phyloP scores from a whole-genome alignment of 2,888 invertebrate species.

The Stenchaetothrips biformis region DNA sequence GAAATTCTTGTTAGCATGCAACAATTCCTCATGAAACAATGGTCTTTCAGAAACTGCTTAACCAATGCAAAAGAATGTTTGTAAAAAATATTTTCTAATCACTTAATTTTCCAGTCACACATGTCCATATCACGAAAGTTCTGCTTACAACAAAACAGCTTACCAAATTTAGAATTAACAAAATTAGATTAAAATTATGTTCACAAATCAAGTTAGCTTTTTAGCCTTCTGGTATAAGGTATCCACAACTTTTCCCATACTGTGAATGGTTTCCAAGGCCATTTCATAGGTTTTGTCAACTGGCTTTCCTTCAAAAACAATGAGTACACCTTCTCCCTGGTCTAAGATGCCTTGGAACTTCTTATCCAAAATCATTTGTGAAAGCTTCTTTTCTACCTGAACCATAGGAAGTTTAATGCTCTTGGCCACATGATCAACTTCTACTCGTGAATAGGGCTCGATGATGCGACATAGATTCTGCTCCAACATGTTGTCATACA shows the following conservation, averaged over 20 bases:
- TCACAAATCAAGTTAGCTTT: slow-evolving; percentile 58
- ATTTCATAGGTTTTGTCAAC: slow-evolving; percentile 97
- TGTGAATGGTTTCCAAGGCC: slow-evolving; percentile 94
- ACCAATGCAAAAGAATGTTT: not conserved
- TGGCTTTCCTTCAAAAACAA: slow-evolving; percentile 92
- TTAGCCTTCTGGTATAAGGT: slow-evolving; percentile 98
- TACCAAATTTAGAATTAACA: slow-evolving; percentile 15
- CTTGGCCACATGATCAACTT: slow-evolving; percentile 83
- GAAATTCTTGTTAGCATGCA: not conserved
- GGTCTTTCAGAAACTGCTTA: slow-evolving; percentile 5
- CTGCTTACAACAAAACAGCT: not conserved
- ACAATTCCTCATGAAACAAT: slow-evolving; percentile 1
- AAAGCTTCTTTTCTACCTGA: slow-evolving; percentile 95
- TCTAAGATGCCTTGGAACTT: slow-evolving; percentile 96
- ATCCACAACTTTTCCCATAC: slow-evolving; percentile 99
- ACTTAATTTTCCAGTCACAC: not conserved
- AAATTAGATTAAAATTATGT: slow-evolving; percentile 8
- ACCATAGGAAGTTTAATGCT: slow-evolving; percentile 84
- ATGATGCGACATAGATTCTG: slow-evolving; percentile 98
- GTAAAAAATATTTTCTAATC: slow-evolving; percentile 6
- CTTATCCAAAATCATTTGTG: slow-evolving; percentile 97
- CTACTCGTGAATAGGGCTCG: slow-evolving; percentile 96
- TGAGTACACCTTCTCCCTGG: slow-evolving; percentile 95
- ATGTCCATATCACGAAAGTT: slow-evolving; percentile 7
- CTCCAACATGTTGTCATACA: slow-evolving; percentile 98